phyloP scores from a whole-genome alignment of 1,140 invertebrate genomes.

The Nephila pilipes region DNA sequence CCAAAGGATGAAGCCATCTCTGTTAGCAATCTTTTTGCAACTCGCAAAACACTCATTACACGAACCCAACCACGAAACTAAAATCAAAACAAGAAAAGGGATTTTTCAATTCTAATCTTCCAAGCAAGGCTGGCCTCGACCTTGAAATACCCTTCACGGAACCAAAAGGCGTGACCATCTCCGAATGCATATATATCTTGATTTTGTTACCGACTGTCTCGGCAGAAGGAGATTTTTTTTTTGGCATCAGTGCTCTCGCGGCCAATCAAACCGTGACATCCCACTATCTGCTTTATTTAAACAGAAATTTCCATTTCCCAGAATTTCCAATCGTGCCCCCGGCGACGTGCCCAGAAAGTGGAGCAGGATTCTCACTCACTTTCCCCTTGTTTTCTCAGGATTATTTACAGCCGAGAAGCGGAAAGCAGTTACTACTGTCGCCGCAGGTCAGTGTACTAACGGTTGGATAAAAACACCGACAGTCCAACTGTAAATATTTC shows the following conservation, averaged over 20 bases:
- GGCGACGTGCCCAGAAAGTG: background rate
- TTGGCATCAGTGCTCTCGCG: background rate
- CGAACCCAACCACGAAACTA: background rate
- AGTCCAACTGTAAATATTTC: too few relatives aligned
- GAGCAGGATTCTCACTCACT: background rate
- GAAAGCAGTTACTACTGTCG: background rate
- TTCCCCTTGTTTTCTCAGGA: background rate
- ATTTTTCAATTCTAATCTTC: slow-evolving; percentile 11
- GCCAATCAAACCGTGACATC: slow-evolving; percentile 27
- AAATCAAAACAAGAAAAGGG: background rate
- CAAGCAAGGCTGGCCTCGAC: background rate
- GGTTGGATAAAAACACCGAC: background rate
- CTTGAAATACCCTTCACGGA: slow-evolving; percentile 56
- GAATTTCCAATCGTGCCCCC: background rate
- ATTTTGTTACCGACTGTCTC: slow-evolving; percentile 30
- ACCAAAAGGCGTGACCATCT: slow-evolving; percentile 40
- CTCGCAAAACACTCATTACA: slow-evolving; percentile 5
- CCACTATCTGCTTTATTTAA: slow-evolving; percentile 15
- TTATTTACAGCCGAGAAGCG: background rate
- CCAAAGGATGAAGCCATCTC: slow-evolving; percentile 2
- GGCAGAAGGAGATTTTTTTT: background rate
- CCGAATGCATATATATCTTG: background rate
- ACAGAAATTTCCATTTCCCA: slow-evolving; percentile 20
- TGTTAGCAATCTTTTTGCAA: slow-evolving; percentile 2
- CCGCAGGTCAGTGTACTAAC: background rate